Evolutionary conservation across 1,140 invertebrate genomes (phyloP), one percentile per base, ranked within the genome.

Genomic region (Druon quercuslanigerum): DNA sequence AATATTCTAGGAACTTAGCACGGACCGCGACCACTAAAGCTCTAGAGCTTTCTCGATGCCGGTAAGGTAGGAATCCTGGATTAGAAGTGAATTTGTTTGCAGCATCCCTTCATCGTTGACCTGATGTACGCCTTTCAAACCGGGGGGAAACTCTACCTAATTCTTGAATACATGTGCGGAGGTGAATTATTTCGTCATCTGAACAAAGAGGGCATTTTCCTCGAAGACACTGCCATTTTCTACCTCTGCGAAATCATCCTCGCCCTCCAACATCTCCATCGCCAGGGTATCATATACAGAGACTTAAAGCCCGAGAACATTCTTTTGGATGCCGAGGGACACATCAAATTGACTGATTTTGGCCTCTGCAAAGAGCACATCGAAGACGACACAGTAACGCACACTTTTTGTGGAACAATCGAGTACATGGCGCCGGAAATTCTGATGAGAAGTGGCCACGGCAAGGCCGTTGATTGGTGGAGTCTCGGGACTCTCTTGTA

Each of bases 341-440:
- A 99, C 93, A 97, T 99, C 2, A 99, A 99, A 92, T 92, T 99
- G 57, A 99, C 99, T 75, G 99, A 99, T 93, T 99, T 99, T 94
- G 99, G 99, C 74, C 92, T 99, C 74, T 99, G 99, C 91, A 99
- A 99, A 91, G 99, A 99, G 92, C 97, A 99, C 86, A 97, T 99
- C 87, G 95, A 96, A 89, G 97, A 98, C 87, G 98, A 97, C 74
- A 95, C 95, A 86, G 95, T 99, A 46, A 99, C 99, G 74, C 98
- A 99, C 90, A 99, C 99, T 75, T 99, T 99, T 92, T 99, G 99
- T 93, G 99, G 99, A 73, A 99, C 99, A 74, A 99, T 99, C 89
- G 98, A 99, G 92, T 99, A 99, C 89, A 99, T 99, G 98, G 98
- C 98, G 54, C 98, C 98, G 73, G 98, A 99, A 93, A 99, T 99